These are phyloP conservation scores for Thumatha senex DNA, from an alignment of 2,888 invertebrate species.

Conservation along the genomic window DNA sequence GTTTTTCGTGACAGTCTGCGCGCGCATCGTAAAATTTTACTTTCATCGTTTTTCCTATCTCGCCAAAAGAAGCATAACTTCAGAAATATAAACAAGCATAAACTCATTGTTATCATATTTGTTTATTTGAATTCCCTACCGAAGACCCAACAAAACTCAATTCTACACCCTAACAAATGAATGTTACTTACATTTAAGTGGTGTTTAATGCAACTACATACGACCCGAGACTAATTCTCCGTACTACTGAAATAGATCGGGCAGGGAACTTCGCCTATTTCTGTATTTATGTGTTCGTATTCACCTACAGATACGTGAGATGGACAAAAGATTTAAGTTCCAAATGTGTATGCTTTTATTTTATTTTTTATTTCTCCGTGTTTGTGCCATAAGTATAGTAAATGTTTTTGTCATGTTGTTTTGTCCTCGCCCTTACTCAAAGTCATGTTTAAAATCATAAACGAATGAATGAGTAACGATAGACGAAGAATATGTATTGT, in stretches of 20 bases:
- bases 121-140: neutral
- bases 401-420: too few species aligned
- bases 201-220: constrained; percentile 20
- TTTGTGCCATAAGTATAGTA: too few species aligned
- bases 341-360: neutral
- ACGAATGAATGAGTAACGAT: too few species aligned
- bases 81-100: neutral
- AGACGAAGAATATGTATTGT: too few species aligned
- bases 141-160: constrained; percentile 4
- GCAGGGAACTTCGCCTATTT: constrained; percentile 20
- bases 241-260: constrained; percentile 22
- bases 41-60: too few species aligned
- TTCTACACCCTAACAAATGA: constrained; percentile 12
- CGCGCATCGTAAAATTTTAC: too few species aligned
- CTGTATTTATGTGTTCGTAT: constrained; percentile 13
- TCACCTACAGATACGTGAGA: neutral
- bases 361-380: neutral
- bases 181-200: constrained; percentile 20
- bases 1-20: too few species aligned
- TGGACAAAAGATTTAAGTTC: neutral
- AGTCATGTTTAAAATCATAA: too few species aligned
- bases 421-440: too few species aligned
- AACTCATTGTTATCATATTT: neutral
- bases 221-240: constrained; percentile 15
- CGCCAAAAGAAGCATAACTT: too few species aligned